These are phyloP conservation scores for Holocentrus rufus DNA, from an alignment of 2,797 vertebrate species.

Conservation along the genomic window DNA sequence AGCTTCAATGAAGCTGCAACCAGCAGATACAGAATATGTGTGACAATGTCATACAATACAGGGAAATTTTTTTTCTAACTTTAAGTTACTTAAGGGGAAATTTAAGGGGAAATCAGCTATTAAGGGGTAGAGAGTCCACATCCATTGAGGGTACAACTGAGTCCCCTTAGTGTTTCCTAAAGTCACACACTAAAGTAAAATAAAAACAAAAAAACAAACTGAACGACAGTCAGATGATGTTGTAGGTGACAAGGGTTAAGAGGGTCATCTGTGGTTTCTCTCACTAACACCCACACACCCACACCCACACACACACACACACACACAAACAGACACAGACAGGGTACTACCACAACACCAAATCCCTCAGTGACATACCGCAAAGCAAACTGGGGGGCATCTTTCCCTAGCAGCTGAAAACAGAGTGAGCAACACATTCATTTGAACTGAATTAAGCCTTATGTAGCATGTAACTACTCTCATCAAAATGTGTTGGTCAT, in stretches of 20 bases:
- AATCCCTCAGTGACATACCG: constrained; percentile 59
- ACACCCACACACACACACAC: constrained; percentile 13
- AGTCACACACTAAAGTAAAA: no score
- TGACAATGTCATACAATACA: no score
- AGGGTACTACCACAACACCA: constrained; percentile 36
- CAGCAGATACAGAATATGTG: no score
- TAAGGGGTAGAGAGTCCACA: no score
- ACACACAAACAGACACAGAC: constrained; percentile 7
- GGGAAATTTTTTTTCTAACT: no score
- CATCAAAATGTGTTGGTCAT: constrained; percentile 21
- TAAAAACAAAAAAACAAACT: no score
- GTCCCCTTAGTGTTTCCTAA: no score
- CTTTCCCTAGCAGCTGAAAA: constrained; percentile 71
- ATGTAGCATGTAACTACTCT: neutral
- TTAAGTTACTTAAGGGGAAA: no score
- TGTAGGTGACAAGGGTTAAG: neutral
- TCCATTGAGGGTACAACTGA: no score
- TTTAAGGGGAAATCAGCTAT: no score
- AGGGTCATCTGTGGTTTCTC: neutral
- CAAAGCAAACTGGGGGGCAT: constrained; percentile 49
- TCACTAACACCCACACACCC: constrained; percentile 14
- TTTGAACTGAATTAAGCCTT: constrained; percentile 4
- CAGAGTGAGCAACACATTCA: constrained; percentile 46
- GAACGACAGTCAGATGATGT: no score
- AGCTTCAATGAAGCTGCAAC: no score